A percentile compares a stretch with the other conserved stretches of the same genome.
These are phyloP conservation scores for Drosophila imparisetae DNA, from an alignment of 2,888 invertebrate species.

Conservation along the genomic window DNA sequence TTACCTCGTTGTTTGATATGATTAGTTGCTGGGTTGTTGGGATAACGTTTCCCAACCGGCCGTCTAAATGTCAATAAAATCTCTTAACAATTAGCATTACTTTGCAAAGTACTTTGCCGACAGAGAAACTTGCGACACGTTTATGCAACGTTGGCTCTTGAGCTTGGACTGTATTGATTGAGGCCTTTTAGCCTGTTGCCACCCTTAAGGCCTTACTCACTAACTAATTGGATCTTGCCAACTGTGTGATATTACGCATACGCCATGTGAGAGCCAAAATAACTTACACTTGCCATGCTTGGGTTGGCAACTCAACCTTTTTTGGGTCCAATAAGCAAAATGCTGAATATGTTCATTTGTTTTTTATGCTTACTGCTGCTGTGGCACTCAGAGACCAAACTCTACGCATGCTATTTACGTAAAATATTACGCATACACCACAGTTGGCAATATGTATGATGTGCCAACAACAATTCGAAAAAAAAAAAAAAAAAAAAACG, in stretches of 20 bases:
- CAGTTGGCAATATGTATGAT: slow-evolving; percentile 54
- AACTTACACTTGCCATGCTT: slow-evolving; percentile 16
- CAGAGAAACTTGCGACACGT: slow-evolving; percentile 20
- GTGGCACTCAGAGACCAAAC: slow-evolving; percentile 34
- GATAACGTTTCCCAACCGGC: not conserved
- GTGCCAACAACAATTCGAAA: slow-evolving; percentile 40
- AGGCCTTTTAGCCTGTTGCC: slow-evolving; percentile 15
- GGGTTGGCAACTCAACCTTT: slow-evolving; percentile 62
- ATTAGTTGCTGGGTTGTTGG: not conserved
- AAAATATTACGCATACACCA: slow-evolving; percentile 61
- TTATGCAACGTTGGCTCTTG: slow-evolving; percentile 16
- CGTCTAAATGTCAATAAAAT: slow-evolving; percentile 37
- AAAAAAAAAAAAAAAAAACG: not conserved
- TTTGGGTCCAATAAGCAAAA: slow-evolving; percentile 52
- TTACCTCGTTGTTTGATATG: not conserved
- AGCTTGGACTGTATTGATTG: slow-evolving; percentile 38
- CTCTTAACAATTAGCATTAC: slow-evolving; percentile 29
- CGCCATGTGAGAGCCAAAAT: slow-evolving; percentile 46
- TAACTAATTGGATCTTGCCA: slow-evolving; percentile 65
- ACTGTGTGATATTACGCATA: slow-evolving; percentile 46
- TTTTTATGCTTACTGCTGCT: slow-evolving; percentile 49
- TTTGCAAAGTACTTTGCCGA: slow-evolving; percentile 23
- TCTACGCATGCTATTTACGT: slow-evolving; percentile 58
- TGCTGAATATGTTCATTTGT: slow-evolving; percentile 38
- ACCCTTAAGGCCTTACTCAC: slow-evolving; percentile 37